Percentiles rank a stretch among this genome's conserved stretches.
phyloP scores from a whole-genome alignment of 2,888 invertebrate species.

The Cerastis rubricosa region DNA sequence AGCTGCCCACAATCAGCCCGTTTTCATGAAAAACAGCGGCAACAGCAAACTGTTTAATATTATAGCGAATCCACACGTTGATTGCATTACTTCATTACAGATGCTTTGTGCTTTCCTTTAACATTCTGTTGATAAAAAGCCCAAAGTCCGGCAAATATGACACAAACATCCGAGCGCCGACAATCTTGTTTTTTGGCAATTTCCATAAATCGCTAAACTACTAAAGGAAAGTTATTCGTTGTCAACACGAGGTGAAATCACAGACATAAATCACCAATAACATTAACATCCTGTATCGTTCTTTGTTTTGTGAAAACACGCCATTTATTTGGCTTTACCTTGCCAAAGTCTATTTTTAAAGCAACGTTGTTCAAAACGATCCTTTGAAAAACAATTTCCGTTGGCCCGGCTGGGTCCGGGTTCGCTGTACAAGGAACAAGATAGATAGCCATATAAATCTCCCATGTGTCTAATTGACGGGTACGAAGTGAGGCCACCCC shows the following conservation, averaged over 20 bases:
- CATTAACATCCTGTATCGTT: slow-evolving; percentile 69
- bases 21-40: slow-evolving; percentile 31
- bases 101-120: slow-evolving; percentile 16
- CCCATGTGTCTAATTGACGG: slow-evolving; percentile 88
- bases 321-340: slow-evolving; percentile 70
- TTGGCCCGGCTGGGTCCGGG: slow-evolving; percentile 71
- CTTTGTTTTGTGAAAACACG: slow-evolving; percentile 71
- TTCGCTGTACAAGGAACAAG: slow-evolving; percentile 79
- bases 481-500: slow-evolving; percentile 76
- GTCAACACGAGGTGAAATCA: slow-evolving; percentile 63
- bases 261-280: slow-evolving; percentile 69
- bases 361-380: slow-evolving; percentile 70
- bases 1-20: slow-evolving; percentile 21
- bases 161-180: slow-evolving; percentile 18
- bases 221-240: slow-evolving; percentile 64
- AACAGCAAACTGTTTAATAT: slow-evolving; percentile 13
- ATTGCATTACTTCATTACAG: slow-evolving; percentile 43
- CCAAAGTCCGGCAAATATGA: slow-evolving; percentile 31
- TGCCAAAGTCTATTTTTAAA: slow-evolving; percentile 74
- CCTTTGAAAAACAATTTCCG: slow-evolving; percentile 85
- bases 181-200: slow-evolving; percentile 54
- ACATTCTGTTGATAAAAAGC: slow-evolving; percentile 19
- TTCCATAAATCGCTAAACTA: slow-evolving; percentile 57
- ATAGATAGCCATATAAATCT: slow-evolving; percentile 89
- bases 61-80: neutral